Base-by-base conservation (phyloP, 2,888 invertebrate genomes). In the Tachina lurida region DNA sequence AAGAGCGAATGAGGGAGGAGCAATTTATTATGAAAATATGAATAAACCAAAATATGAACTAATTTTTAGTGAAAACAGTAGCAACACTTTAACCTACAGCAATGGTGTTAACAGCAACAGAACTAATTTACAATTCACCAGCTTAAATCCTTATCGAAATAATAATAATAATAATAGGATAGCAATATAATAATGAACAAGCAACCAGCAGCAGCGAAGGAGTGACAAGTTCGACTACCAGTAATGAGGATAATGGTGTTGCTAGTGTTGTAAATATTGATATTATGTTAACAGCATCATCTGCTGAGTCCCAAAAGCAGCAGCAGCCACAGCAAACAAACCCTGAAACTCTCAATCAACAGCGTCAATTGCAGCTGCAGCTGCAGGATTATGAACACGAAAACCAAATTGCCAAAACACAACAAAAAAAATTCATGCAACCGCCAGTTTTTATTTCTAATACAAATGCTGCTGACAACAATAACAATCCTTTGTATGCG, bases 201-300 rank as follows among this genome's bases (percentile, higher is more conserved):
- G 77, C 84, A 60, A 86, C 87, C 63, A 82, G 68, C 19, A 56
- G 58, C 84, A 86, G 47, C 39, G 68, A 19, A 73, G 77, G 17
- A 56, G 58, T 49, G 87, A 87, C 87, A 19, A 58, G 43, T 39
- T 52, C 74, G 49, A 79, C 67, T 22, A n/a, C 17, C 15, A 73
- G 68, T 41, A 84, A 78, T 58, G 85, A 82, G 63, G 84, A 84
- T 52, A 84, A 84, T 67, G 73, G 71, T n/a, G 54, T 79, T 89
- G 91, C 91, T 45, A 91, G 90, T 87, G 90, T 91, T 87, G 92
- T 91, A 84, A 91, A 91, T 89, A 90, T 92, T 89, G 92, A 92
- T 89, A 91, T 92, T 87, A 90, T 91, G 89, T 89, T 92, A 89
- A 92, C 91, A 88, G 90, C 91, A 84, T 91, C 91, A 81, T 90